These are phyloP conservation scores for Ischnura elegans DNA, from an alignment of 2,888 invertebrate species.

Conservation along the genomic window DNA sequence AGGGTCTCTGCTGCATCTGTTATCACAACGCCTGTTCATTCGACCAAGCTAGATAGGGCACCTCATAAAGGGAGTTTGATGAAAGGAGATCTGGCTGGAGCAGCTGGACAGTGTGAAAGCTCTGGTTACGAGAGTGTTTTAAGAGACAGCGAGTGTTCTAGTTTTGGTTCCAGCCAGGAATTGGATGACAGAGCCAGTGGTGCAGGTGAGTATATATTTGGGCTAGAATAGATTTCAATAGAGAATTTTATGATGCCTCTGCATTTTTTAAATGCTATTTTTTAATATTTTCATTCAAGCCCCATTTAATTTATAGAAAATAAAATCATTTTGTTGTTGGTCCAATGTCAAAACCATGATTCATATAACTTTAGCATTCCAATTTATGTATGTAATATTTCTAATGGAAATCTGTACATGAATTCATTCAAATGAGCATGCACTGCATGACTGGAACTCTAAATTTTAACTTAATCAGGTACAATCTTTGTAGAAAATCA, in stretches of 20 bases:
- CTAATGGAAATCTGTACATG: no score
- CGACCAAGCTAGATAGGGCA: constrained; percentile 41
- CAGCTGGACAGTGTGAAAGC: constrained; percentile 88
- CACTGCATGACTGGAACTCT: no score
- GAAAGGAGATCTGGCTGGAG: constrained; percentile 80
- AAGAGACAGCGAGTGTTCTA: constrained; percentile 92
- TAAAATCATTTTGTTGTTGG: no score
- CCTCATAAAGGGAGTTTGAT: constrained; percentile 68
- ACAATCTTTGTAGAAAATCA: no score
- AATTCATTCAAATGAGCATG: no score
- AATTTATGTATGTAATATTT: no score
- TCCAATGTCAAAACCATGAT: no score
- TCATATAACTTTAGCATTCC: no score
- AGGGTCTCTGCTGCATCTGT: constrained; percentile 83
- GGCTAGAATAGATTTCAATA: not conserved
- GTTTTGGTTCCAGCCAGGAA: constrained; percentile 85
- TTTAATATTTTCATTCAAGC: no score
- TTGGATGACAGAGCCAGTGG: constrained; percentile 74
- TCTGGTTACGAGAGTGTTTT: constrained; percentile 94
- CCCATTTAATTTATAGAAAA: no score
- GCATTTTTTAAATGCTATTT: not conserved
- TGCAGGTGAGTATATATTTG: constrained; percentile 52
- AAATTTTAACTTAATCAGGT: no score
- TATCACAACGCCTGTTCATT: constrained; percentile 22
- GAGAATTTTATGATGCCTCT: not conserved